Base-by-base conservation (phyloP, 1,140 invertebrate genomes). In the Popillia japonica region DNA sequence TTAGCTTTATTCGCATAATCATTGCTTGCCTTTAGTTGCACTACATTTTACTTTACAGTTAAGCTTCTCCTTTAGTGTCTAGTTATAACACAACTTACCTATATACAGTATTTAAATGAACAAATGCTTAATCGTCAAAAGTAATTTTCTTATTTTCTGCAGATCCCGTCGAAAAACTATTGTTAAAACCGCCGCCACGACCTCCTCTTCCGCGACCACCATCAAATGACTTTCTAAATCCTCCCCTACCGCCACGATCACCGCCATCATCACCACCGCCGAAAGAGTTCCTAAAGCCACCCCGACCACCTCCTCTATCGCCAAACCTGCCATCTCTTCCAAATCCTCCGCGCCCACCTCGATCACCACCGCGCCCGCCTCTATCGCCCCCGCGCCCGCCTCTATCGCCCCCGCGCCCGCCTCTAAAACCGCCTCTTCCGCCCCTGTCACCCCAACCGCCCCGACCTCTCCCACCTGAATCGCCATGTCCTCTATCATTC, bases 71-170 rank as follows among this genome's bases (percentile, higher is more conserved):
- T 34, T 34, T 34, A 34, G 1, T 34, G 27, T 4, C 27, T 34
- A 1, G 1, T 34, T 34, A 2, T 34, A 34, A 34, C 27, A 34
- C 17, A 68, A 68, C 61, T 68, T 34, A 68, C 61, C 61, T 68
- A 68, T 68, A 14, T 68, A 68, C 61, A 68, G 22, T 22, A 68
- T 22, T 68, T 34, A 34, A 68, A 68, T 10, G 11, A 27, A 0
- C 22, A 14, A 10, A 23, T 7, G 11, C 7, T 68, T 77, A 77
- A 40, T 95, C 92, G 82, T 96, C 94, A 87, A 96, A 96, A 72
- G 90, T 92, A 80, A 95, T 95, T 89, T 96, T 96, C 88, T 96
- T 96, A 85, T 96, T 96, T 87, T 93, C 91, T 77, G 89, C 83
- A 42, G 85, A 80, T 59, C 85, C 86, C 40, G 88, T 90, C 82